Evolutionary conservation across 1,140 invertebrate species (phyloP).

Genomic region (Colletes latitarsis): DNA sequence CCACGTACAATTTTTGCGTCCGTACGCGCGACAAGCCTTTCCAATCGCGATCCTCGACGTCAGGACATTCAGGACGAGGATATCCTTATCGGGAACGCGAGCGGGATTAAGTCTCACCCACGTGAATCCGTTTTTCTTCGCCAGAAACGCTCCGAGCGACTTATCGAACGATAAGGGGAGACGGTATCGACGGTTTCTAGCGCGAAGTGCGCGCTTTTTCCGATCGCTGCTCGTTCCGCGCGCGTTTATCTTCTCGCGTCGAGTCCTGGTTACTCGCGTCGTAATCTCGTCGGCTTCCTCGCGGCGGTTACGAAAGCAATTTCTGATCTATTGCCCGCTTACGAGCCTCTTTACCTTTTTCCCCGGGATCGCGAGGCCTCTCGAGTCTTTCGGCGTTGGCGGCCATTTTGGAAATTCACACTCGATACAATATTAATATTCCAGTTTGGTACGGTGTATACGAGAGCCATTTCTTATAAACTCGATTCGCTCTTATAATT

Average conservation of each 20-base stretch:
- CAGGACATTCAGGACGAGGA: slow-evolving; percentile 9
- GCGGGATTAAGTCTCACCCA: slow-evolving; percentile 28
- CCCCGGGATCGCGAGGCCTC: too few relatives aligned
- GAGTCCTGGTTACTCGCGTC: slow-evolving; percentile 4
- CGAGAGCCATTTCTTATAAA: not conserved
- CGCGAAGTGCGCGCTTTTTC: not conserved
- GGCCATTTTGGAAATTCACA: too few relatives aligned
- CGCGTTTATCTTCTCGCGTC: not conserved
- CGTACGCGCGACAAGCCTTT: not conserved
- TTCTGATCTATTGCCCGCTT: not conserved
- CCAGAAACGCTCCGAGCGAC: not conserved
- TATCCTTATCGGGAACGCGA: slow-evolving; percentile 37
- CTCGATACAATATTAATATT: too few relatives aligned
- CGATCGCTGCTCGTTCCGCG: not conserved
- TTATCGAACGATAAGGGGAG: slow-evolving; percentile 29
- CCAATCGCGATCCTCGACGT: not conserved
- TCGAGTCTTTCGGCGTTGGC: not conserved
- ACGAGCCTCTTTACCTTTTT: not conserved
- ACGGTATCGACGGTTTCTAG: slow-evolving; percentile 30
- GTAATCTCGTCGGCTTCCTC: not conserved
- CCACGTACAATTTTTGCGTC: slow-evolving; percentile 30
- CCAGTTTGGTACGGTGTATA: too few relatives aligned
- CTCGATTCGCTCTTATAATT: not conserved
- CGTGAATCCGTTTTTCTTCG: slow-evolving; percentile 45
- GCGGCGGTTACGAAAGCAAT: too few relatives aligned